A percentile compares a stretch with the other conserved stretches of the same genome.
phyloP scores from a whole-genome alignment of 2,113 vertebrate species.

The Oryzias celebensis region DNA sequence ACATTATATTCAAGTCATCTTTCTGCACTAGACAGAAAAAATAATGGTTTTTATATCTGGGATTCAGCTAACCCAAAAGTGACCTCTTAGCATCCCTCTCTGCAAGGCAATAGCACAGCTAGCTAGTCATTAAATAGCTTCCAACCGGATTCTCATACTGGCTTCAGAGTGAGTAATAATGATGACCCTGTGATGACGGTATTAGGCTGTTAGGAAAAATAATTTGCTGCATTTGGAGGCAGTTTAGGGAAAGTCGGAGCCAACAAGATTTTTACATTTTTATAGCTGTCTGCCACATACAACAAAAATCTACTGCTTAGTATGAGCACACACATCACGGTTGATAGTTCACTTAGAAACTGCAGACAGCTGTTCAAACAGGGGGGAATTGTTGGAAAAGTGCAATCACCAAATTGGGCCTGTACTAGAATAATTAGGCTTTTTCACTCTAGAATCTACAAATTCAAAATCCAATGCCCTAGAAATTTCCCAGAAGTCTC shows the following conservation, averaged over 20 bases:
- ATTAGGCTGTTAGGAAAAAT: background rate
- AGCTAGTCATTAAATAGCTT: conserved; percentile 19
- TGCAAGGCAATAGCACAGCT: conserved; percentile 9
- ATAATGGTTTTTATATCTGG: conserved; percentile 20
- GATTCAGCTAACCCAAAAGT: conserved; percentile 29
- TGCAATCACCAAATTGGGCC: too few species aligned
- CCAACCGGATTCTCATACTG: conserved; percentile 10
- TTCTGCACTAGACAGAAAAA: conserved; percentile 14
- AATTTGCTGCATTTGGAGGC: conserved; percentile 1
- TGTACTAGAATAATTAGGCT: too few species aligned
- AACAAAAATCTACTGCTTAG: background rate
- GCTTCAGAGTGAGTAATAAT: conserved; percentile 18
- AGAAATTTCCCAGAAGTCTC: too few species aligned
- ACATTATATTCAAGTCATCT: conserved; percentile 20
- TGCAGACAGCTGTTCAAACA: too few species aligned
- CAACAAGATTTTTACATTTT: conserved; percentile 1
- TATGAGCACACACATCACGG: too few species aligned
- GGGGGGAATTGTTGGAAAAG: too few species aligned
- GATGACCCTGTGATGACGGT: conserved; percentile 10
- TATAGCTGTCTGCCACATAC: background rate
- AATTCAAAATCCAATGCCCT: too few species aligned
- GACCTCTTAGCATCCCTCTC: conserved; percentile 17
- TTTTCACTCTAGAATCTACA: too few species aligned
- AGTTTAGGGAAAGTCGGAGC: conserved; percentile 6
- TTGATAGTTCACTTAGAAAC: too few species aligned